Evolutionary conservation across 2,797 vertebrate species (phyloP), one percentile per base, ranked within the genome.

Genomic region (Enteromius treurensis): DNA sequence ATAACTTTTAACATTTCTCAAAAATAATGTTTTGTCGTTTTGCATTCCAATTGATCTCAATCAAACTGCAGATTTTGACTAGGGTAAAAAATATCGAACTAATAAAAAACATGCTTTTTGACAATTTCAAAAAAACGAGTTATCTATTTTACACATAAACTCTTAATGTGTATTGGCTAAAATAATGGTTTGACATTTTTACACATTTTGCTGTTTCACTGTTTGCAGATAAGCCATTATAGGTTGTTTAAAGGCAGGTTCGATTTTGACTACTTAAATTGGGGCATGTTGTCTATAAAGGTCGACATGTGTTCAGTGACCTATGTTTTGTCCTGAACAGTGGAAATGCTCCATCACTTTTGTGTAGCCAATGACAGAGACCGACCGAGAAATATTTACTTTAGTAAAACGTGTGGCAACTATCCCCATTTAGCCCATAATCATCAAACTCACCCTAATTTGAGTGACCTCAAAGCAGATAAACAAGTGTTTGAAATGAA

Each of bases 401-500:
- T 11, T 5, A 55, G 71, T 55, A 55, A 34, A 67, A 77, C 32
- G 60, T 65, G 60, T 65, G 19, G 65, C 23, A 65, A 10, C 42
- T 32, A 32, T 21, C 51, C 21, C 21, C 9, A 17, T 47, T 64
- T 77, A 40, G 51, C 32, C 29, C 29, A 55, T 37, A 62, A 47
- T 65, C 42, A 51, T 8, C 42, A 26, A 49, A 37, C 6, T 32
- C 40, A 34, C 14, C 29, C 17, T 23, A 1, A 76, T 40, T 55
- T 67, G 62, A 67, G 60, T 76, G 71, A 76, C 80, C 80, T 51
- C n/a, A 82, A 76, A 55, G 60, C 47, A 58, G 23, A 53, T 68
- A 76, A 60, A 70, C 53, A 45, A 42, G 49, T 58, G 79, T 73
- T 23, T 70, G 40, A 73, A 73, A 78, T 51, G 3, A 51, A 67